Evolutionary conservation across 2,113 vertebrate species (phyloP).

Genomic region (Tursiops truncatus): DNA sequence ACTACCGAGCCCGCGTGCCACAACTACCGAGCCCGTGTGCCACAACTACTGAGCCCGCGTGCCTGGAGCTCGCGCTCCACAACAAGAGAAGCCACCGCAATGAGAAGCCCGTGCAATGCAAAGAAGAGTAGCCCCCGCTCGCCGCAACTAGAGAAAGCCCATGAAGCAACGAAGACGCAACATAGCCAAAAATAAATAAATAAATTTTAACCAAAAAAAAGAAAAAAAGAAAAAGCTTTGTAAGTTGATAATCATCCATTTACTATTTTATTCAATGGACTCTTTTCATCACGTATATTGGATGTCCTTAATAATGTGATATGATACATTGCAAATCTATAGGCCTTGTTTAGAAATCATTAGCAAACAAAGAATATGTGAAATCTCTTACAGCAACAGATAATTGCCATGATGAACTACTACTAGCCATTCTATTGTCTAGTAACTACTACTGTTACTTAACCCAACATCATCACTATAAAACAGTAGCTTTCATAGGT

Average conservation of each 20-base stretch:
- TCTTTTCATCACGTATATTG: not conserved
- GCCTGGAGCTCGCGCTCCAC: too few relatives aligned
- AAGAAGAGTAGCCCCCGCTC: too few relatives aligned
- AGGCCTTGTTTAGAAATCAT: slow-evolving; percentile 1
- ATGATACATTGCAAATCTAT: not conserved
- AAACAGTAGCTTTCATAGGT: not conserved
- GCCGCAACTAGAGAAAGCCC: too few relatives aligned
- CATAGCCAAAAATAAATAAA: too few relatives aligned
- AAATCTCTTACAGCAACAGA: slow-evolving; percentile 50
- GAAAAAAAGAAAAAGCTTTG: not conserved
- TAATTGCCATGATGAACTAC: slow-evolving; percentile 47
- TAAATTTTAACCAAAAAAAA: too few relatives aligned
- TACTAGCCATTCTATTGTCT: not conserved
- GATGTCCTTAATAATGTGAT: not conserved
- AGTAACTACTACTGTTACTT: not conserved
- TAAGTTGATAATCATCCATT: not conserved
- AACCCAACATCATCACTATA: not conserved
- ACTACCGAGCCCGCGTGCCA: too few relatives aligned
- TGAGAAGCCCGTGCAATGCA: fast-evolving
- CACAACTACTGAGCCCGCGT: too few relatives aligned
- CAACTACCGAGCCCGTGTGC: too few relatives aligned
- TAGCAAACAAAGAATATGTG: slow-evolving; percentile 49
- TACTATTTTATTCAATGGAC: not conserved
- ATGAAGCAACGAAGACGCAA: too few relatives aligned
- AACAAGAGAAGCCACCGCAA: too few relatives aligned